Evolutionary conservation across 2,113 vertebrate species (phyloP).

Genomic region (Dicentrarchus labrax): DNA sequence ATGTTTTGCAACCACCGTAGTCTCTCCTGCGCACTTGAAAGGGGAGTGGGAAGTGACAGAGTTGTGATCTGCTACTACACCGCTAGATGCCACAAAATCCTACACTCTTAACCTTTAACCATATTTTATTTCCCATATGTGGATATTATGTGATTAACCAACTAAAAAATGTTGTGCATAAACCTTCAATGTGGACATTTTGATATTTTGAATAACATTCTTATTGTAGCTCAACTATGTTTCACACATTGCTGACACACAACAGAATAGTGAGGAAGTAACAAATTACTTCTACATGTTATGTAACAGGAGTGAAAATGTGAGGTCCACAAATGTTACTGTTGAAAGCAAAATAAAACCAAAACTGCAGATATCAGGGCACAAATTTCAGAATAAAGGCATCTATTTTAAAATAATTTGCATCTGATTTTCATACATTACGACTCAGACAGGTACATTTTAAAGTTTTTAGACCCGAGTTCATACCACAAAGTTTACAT

Average conservation of each 20-base stretch:
- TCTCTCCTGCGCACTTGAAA: too few relatives aligned
- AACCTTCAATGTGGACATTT: too few relatives aligned
- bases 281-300: not conserved
- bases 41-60: too few relatives aligned
- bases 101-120: too few relatives aligned
- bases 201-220: not conserved
- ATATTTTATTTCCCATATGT: too few relatives aligned
- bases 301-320: not conserved
- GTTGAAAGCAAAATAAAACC: not conserved
- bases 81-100: too few relatives aligned
- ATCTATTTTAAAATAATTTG: not conserved
- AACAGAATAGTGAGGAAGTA: not conserved
- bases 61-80: too few relatives aligned
- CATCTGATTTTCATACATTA: not conserved
- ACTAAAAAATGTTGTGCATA: too few relatives aligned
- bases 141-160: too few relatives aligned
- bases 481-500: not conserved
- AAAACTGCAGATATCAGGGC: not conserved
- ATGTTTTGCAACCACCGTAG: too few relatives aligned
- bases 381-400: slow-evolving; percentile 1
- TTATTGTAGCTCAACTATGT: not conserved
- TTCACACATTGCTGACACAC: slow-evolving; percentile 1
- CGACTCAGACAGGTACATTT: not conserved
- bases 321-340: not conserved
- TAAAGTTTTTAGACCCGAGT: not conserved